Conservation (phyloP, 2,113 vertebrate species). For the Rhea pennata region DNA sequence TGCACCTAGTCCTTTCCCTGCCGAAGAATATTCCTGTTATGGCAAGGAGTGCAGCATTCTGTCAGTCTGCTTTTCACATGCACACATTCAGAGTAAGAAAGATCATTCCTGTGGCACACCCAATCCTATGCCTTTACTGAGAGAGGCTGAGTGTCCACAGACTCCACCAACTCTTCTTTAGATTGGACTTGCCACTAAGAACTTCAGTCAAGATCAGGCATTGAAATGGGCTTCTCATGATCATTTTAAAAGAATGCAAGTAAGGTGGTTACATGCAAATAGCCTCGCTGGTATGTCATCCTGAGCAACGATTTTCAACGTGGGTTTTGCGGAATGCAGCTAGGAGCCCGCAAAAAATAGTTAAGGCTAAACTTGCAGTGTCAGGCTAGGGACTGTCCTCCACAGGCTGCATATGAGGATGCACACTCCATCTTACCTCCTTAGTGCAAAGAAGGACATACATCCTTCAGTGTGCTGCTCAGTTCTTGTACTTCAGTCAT, state of each 20-base stretch:
- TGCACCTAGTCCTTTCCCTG: not conserved
- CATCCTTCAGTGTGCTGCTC: not conserved
- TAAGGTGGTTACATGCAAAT: not conserved
- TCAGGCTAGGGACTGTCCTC: not conserved
- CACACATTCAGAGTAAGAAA: not conserved
- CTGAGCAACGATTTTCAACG: not conserved
- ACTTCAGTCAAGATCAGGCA: not conserved
- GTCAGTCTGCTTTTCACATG: not conserved
- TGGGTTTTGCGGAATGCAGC: rapidly evolving
- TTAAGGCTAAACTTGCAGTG: not conserved
- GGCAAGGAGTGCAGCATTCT: not conserved
- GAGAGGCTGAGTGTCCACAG: not conserved
- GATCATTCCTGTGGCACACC: not conserved
- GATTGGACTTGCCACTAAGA: not conserved
- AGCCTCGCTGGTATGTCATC: not conserved
- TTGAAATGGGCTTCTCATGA: not conserved
- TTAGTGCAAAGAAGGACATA: not conserved
- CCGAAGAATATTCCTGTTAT: not conserved
- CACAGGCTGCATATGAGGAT: too few species aligned
- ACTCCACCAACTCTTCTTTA: rapidly evolving
- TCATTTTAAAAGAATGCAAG: not conserved
- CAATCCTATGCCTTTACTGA: not conserved
- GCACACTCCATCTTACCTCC: not conserved
- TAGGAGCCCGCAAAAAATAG: not conserved
- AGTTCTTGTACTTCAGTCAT: not conserved